Evolutionary conservation across 1,140 invertebrate genomes (phyloP).

Genomic region (Lepidurus packardi): DNA sequence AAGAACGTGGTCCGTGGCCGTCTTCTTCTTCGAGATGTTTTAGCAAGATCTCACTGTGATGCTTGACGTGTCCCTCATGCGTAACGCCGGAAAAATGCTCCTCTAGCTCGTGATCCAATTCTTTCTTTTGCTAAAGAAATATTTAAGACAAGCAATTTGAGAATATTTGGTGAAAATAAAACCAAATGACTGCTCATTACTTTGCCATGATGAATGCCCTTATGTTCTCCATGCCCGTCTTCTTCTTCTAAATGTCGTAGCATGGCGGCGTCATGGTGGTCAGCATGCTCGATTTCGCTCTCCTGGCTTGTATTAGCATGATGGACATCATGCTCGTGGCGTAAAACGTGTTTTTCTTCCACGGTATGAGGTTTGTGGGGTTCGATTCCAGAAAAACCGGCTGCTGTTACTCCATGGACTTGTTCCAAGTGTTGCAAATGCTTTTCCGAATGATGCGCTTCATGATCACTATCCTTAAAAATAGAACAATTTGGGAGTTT

Average conservation of each 20-base stretch:
- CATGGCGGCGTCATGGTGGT: conserved; percentile 29
- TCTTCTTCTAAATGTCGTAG: conserved; percentile 29
- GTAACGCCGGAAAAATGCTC: conserved; percentile 21
- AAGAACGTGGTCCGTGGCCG: conserved; percentile 29
- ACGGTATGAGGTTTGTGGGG: conserved; percentile 28
- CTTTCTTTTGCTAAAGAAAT: conserved; percentile 27
- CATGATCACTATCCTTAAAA: conserved; percentile 26
- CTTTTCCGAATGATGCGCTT: conserved; percentile 29
- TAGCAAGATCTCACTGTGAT: conserved; percentile 29
- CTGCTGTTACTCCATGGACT: conserved; percentile 30
- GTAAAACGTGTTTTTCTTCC: conserved; percentile 32
- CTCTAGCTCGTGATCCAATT: conserved; percentile 28
- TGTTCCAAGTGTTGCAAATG: conserved; percentile 31
- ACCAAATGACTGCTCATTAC: not conserved
- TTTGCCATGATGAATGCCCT: conserved; percentile 33
- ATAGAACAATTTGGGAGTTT: not conserved
- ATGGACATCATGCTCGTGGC: conserved; percentile 33
- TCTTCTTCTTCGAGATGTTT: conserved; percentile 34
- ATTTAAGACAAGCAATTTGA: not conserved
- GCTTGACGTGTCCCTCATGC: conserved; percentile 29
- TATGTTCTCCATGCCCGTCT: conserved; percentile 32
- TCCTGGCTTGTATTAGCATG: conserved; percentile 31
- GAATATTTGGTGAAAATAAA: not conserved
- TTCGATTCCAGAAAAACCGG: conserved; percentile 28
- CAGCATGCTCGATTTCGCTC: conserved; percentile 27